Base-by-base conservation (phyloP, 2,113 vertebrate species). In the Capreolus pygargus region DNA sequence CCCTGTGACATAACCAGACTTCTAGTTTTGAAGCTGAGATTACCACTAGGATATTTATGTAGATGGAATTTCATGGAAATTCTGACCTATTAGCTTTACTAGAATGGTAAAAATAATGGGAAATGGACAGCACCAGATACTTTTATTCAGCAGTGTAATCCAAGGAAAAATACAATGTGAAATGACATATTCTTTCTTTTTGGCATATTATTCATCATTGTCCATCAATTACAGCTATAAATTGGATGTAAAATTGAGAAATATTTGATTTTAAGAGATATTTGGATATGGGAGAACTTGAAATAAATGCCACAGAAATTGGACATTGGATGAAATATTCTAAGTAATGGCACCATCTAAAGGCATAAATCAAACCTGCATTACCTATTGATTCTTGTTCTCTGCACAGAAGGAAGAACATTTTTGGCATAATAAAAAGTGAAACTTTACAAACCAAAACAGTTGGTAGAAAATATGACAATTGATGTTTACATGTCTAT, bases 321-420 rank as follows among this genome's bases (percentile, higher is more conserved):
- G 58, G 21, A 87, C 30, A 45, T n/a, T 64, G 47, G 39, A 58
- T 93, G 25, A 95, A 95, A 87, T 57, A 76, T 58, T 93, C 50
- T 84, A 91, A 90, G 36, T 78, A 96, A 93, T 12, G 19, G n/a
- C 74, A 91, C 25, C 86, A 95, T 91, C 60, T 95, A 74, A 93
- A 93, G 84, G 43, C 39, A 39, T 83, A 95, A 88, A 88, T 94
- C 50, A 96, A 47, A 58, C 54, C 43, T 93, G 3, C 9, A 67
- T 54, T 87, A 54, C 25, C 28, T 93, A 95, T 27, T 84, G 28
- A 88, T 39, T 94, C n/a, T 43, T 67, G 10, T 47, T 91, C 19
- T 91, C 87, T 88, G 50, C 87, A 67, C 43, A 91, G 43, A 93
- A 78, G 27, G 33, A 50, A 93, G 36, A 93, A 47, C 7, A 74